Conservation (phyloP, 2,888 invertebrate genomes). For the Endomychus coccineus region DNA sequence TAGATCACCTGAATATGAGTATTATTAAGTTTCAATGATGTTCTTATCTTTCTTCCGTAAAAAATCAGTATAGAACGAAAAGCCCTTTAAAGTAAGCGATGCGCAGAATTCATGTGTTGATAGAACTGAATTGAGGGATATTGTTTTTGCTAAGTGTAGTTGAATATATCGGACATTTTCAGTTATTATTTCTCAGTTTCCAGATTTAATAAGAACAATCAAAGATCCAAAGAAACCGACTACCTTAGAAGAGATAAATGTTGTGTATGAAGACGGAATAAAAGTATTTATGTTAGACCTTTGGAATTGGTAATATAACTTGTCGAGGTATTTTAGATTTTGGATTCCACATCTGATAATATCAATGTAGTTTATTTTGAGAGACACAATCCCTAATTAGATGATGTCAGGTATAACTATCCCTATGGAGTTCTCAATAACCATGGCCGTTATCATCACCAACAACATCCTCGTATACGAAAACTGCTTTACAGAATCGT, state of each 20-base stretch:
- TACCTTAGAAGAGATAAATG: constrained; percentile 84
- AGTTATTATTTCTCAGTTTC: constrained; percentile 36
- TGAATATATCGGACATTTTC: constrained; percentile 3
- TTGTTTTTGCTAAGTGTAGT: constrained; percentile 61
- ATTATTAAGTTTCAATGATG: constrained; percentile 40
- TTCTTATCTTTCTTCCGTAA: constrained; percentile 59
- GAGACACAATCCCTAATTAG: too few relatives aligned
- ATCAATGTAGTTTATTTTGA: constrained; percentile 69
- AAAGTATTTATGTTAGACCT: constrained; percentile 38
- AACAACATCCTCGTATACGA: too few relatives aligned
- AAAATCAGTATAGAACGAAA: constrained; percentile 48
- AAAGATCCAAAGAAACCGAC: constrained; percentile 91
- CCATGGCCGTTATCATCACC: too few relatives aligned
- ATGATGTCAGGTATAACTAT: too few relatives aligned
- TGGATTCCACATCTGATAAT: constrained; percentile 57
- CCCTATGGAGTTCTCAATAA: too few relatives aligned
- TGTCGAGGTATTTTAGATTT: constrained; percentile 45
- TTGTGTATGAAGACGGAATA: constrained; percentile 84
- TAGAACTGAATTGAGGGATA: constrained; percentile 63
- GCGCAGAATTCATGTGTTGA: constrained; percentile 17
- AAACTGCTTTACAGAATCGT: too few relatives aligned
- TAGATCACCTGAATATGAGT: constrained; percentile 18
- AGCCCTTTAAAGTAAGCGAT: constrained; percentile 30
- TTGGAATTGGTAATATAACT: too few relatives aligned
- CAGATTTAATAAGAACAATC: constrained; percentile 82